phyloP scores from a whole-genome alignment of 2,797 vertebrate genomes.

The Rhincodon typus region DNA sequence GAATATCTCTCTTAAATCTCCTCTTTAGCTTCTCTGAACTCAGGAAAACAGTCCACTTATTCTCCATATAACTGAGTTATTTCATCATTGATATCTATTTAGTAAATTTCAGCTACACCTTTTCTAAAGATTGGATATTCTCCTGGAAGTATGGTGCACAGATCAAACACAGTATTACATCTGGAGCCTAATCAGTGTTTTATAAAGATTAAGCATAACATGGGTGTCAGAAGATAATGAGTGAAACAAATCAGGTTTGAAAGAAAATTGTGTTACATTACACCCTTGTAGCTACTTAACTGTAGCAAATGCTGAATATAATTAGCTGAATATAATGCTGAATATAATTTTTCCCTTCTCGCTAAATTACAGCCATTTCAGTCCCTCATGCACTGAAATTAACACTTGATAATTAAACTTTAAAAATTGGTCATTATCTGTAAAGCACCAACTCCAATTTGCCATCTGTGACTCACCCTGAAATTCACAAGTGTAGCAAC shows the following conservation, averaged over 20 bases:
- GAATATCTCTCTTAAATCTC: background rate
- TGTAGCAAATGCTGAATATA: background rate
- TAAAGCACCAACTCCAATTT: slow-evolving; percentile 11
- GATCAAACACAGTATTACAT: background rate
- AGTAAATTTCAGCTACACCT: background rate
- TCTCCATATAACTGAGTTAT: background rate
- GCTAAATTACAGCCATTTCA: background rate
- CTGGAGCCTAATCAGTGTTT: background rate
- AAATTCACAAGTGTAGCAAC: slow-evolving; percentile 17
- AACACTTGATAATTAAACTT: slow-evolving; percentile 35
- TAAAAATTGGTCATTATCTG: slow-evolving; percentile 19
- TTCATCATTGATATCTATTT: background rate
- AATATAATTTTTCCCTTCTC: background rate
- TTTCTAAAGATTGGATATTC: too few species aligned
- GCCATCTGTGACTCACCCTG: slow-evolving; percentile 25
- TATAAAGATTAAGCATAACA: background rate
- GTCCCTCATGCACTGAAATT: slow-evolving; percentile 3
- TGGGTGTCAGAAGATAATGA: background rate
- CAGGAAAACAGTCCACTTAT: background rate
- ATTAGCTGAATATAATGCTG: background rate
- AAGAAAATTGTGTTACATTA: slow-evolving; percentile 33
- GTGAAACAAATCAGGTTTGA: slow-evolving; percentile 24
- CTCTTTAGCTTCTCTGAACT: background rate
- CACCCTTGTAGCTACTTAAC: slow-evolving; percentile 28
- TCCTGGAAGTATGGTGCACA: background rate